phyloP scores from a whole-genome alignment of 2,888 invertebrate genomes.

The Emesis russula region DNA sequence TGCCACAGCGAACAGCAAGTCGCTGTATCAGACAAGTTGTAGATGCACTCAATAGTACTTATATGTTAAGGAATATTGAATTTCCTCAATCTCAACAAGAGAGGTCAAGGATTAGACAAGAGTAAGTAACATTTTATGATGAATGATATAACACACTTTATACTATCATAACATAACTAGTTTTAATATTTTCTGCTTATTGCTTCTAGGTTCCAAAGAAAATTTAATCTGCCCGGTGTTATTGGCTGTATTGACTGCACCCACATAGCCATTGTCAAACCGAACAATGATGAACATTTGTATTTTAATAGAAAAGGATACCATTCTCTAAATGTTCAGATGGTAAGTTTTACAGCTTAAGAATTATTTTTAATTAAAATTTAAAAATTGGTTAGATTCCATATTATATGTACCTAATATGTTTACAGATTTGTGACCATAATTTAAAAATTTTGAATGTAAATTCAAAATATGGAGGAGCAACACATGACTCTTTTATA shows the following conservation, averaged over 20 bases:
- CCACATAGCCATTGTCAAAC: slow-evolving; percentile 75
- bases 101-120: slow-evolving; percentile 54
- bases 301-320: slow-evolving; percentile 84
- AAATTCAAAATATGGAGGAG: slow-evolving; percentile 54
- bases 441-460: slow-evolving; percentile 16
- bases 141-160: slow-evolving; percentile 1
- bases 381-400: slow-evolving; percentile 1
- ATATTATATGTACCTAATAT: slow-evolving; percentile 1
- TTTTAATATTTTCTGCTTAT: slow-evolving; percentile 14
- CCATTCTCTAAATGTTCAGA: slow-evolving; percentile 85
- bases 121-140: slow-evolving; percentile 40
- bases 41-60: slow-evolving; percentile 50
- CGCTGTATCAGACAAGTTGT: slow-evolving; percentile 76
- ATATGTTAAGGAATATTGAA: slow-evolving; percentile 43
- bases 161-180: background rate
- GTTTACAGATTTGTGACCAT: background rate
- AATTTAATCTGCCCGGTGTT: slow-evolving; percentile 67
- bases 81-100: slow-evolving; percentile 67
- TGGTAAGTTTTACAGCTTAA: slow-evolving; percentile 52
- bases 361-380: slow-evolving; percentile 1
- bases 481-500: slow-evolving; percentile 73
- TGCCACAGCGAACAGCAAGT: slow-evolving; percentile 73
- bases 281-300: slow-evolving; percentile 71
- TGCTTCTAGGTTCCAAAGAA: slow-evolving; percentile 72
- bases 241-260: slow-evolving; percentile 82